Percentiles rank a stretch among this genome's conserved stretches.
Conservation (phyloP, 2,113 vertebrate genomes). For the Felis catus region F.catus_Fca126_mat1.0 CM031422.1:13743001-13743500, state of each 20-base stretch:
- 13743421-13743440: not conserved
- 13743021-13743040: not conserved
- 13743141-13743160: not conserved
- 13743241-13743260: not conserved
- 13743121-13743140: not conserved
- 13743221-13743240: accelerated
- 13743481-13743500: conserved; percentile 48
- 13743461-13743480: not conserved
- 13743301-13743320: no score
- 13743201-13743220: not conserved
- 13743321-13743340: not conserved
- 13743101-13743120: not conserved
- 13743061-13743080: not conserved
- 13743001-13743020: not conserved
- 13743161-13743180: no score
- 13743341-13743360: not conserved
- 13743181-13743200: not conserved
- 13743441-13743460: conserved; percentile 17
- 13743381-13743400: not conserved
- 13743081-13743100: accelerated
- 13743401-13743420: not conserved
- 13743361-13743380: not conserved
- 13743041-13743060: not conserved
- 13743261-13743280: not conserved
- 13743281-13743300: not conserved